Percentiles rank a stretch among this genome's conserved stretches.
These are phyloP conservation scores for Monochamus saltuarius DNA, from an alignment of 1,140 invertebrate genomes.

Conservation along the genomic window DNA sequence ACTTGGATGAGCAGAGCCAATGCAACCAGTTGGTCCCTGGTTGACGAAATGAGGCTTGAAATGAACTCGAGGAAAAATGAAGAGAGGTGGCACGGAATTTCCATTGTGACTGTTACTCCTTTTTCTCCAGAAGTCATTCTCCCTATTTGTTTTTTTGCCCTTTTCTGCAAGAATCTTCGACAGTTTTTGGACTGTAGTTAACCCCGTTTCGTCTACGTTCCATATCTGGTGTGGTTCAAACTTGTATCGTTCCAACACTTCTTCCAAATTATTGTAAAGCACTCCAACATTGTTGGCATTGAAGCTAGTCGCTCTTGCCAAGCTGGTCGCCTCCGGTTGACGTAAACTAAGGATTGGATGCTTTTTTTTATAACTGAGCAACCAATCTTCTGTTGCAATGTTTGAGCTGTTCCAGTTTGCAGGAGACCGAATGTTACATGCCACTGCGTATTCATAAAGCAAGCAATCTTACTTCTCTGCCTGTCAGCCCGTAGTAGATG, in stretches of 20 bases:
- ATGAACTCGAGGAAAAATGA: constrained; percentile 22
- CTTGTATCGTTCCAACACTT: constrained; percentile 37
- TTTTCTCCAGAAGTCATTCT: constrained; percentile 48
- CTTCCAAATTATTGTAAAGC: constrained; percentile 45
- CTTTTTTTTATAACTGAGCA: too few relatives aligned
- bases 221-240: constrained; percentile 44
- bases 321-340: constrained; percentile 47
- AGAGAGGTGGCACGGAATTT: too few relatives aligned
- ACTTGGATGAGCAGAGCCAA: constrained; percentile 18
- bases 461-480: too few relatives aligned
- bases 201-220: constrained; percentile 53
- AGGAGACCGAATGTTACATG: too few relatives aligned
- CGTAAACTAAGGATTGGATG: too few relatives aligned
- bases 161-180: constrained; percentile 39
- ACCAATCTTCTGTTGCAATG: too few relatives aligned
- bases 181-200: constrained; percentile 52
- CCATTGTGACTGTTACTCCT: constrained; percentile 48
- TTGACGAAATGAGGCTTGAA: too few relatives aligned
- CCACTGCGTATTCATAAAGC: too few relatives aligned
- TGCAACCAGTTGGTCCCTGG: neutral
- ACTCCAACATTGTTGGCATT: constrained; percentile 43
- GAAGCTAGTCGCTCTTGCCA: constrained; percentile 46
- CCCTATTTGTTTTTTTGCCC: constrained; percentile 51
- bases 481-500: too few relatives aligned
- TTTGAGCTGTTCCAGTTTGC: too few relatives aligned